Percentiles rank a stretch among this genome's conserved stretches.
Conservation (phyloP, 2,113 vertebrate genomes). For the Chelonoidis abingdonii region DNA sequence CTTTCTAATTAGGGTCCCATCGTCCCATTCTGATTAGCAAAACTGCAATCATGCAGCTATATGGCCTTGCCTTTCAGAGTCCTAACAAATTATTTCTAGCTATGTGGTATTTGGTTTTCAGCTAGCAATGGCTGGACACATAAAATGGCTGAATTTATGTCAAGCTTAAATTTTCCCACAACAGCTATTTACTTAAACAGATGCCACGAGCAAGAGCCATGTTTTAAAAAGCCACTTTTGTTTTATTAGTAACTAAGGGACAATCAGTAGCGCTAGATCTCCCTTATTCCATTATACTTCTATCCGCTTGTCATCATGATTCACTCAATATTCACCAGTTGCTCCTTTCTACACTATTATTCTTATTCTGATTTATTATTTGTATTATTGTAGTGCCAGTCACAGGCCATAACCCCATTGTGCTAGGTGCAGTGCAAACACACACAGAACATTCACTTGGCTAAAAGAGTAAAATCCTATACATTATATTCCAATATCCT, state of each 20-base stretch:
- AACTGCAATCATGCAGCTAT: too few relatives aligned
- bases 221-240: not conserved
- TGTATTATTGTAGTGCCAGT: not conserved
- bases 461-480: not conserved
- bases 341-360: slow-evolving; percentile 4
- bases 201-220: not conserved
- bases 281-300: not conserved
- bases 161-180: too few relatives aligned
- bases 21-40: too few relatives aligned
- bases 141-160: too few relatives aligned
- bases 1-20: too few relatives aligned
- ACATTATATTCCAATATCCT: not conserved
- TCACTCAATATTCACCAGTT: not conserved
- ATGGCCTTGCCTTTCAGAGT: too few relatives aligned
- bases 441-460: not conserved
- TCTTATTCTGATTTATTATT: not conserved
- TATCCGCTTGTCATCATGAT: slow-evolving; percentile 10
- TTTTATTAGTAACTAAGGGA: not conserved
- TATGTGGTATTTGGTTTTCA: too few relatives aligned
- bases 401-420: not conserved
- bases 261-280: not conserved
- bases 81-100: too few relatives aligned
- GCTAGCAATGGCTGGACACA: too few relatives aligned
- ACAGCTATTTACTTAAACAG: not conserved
- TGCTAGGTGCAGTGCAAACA: not conserved